A percentile compares a stretch with the other conserved stretches of the same genome.
Evolutionary conservation across 2,797 vertebrate species (phyloP).

Genomic region (Hirundo rustica): DNA sequence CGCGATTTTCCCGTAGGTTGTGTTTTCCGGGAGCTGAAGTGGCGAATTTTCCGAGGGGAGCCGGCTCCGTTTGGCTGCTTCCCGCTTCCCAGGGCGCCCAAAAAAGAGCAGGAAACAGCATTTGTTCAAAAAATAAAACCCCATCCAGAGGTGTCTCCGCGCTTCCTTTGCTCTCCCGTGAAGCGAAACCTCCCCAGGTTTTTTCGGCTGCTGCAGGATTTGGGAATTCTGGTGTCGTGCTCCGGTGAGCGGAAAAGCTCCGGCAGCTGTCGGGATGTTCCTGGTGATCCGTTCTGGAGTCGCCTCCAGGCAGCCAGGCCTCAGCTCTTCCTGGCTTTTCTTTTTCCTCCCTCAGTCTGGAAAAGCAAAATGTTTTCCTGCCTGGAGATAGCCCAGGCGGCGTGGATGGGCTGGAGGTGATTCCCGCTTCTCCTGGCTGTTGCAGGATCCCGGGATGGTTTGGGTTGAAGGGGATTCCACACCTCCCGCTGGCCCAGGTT

Average conservation of each 20-base stretch:
- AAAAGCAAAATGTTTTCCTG: not conserved
- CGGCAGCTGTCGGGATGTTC: not conserved
- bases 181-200: not conserved
- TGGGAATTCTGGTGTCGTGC: not conserved
- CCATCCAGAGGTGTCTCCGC: not conserved
- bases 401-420: not conserved
- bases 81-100: not conserved
- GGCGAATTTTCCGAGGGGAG: not conserved
- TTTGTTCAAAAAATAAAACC: not conserved
- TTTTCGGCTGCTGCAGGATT: not conserved
- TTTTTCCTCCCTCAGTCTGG: not conserved
- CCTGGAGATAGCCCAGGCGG: rapidly evolving
- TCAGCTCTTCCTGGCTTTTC: not conserved
- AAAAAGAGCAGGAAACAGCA: not conserved
- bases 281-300: not conserved
- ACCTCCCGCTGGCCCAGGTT: not conserved
- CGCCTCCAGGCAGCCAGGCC: not conserved
- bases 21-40: not conserved
- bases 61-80: not conserved
- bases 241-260: not conserved
- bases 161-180: not conserved
- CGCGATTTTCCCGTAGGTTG: not conserved
- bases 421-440: not conserved
- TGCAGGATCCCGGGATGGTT: not conserved
- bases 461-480: not conserved